phyloP scores from a whole-genome alignment of 2,113 vertebrate genomes.

The Pseudorhombus dupliciocellatus region DNA sequence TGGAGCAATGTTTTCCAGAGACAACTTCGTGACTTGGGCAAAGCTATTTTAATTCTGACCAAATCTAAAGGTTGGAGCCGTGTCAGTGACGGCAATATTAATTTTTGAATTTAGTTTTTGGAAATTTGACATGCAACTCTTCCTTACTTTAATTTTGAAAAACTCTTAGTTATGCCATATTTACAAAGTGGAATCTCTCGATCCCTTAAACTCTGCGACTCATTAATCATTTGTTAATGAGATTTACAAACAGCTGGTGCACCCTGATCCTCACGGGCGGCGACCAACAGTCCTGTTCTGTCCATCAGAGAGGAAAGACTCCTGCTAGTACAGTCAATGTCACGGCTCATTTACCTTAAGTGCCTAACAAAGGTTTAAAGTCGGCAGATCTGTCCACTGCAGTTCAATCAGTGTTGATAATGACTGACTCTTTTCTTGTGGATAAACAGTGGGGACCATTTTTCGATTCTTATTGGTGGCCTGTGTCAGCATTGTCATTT shows the following conservation, averaged over 20 bases:
- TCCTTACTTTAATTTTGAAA: too few relatives aligned
- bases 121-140: too few relatives aligned
- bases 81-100: too few relatives aligned
- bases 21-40: too few relatives aligned
- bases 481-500: constrained; percentile 21
- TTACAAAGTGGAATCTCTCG: too few relatives aligned
- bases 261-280: background rate
- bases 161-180: too few relatives aligned
- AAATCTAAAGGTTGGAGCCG: too few relatives aligned
- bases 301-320: constrained; percentile 13
- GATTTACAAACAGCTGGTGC: constrained; percentile 25
- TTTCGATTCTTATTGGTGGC: constrained; percentile 15
- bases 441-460: background rate
- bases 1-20: too few relatives aligned
- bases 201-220: background rate
- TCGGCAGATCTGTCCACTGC: constrained; percentile 34
- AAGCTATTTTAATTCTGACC: too few relatives aligned
- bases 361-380: constrained; percentile 76
- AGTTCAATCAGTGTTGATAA: constrained; percentile 18
- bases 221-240: background rate
- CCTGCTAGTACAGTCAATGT: constrained; percentile 19
- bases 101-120: too few relatives aligned
- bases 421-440: constrained; percentile 2
- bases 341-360: constrained; percentile 78
- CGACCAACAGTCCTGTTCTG: constrained; percentile 4